phyloP scores from a whole-genome alignment of 2,888 invertebrate genomes.

The Macaria notata region DNA sequence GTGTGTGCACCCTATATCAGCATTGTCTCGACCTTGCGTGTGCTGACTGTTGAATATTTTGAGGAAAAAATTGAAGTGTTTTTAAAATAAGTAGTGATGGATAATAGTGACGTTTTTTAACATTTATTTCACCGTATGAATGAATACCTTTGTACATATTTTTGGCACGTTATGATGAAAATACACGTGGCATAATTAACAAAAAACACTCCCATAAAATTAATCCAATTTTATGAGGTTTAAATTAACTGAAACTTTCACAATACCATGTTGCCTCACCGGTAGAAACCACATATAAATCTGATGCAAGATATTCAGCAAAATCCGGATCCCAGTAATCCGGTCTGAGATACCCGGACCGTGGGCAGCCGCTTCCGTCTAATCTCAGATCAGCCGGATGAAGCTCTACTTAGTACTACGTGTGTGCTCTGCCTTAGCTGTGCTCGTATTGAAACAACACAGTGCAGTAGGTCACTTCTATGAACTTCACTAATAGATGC shows the following conservation, averaged over 20 bases:
- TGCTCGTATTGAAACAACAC: conserved; percentile 2
- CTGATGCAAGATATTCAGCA: conserved; percentile 70
- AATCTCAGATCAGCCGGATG: conserved; percentile 76
- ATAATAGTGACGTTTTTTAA: not conserved
- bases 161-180: too few species aligned
- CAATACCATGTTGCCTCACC: conserved; percentile 8
- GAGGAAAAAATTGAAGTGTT: conserved; percentile 2
- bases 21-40: conserved; percentile 42
- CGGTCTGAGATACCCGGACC: conserved; percentile 71
- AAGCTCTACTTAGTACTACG: conserved; percentile 56
- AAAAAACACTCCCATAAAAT: too few species aligned
- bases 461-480: conserved; percentile 9
- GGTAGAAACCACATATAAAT: conserved; percentile 37
- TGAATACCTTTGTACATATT: too few species aligned
- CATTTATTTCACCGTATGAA: too few species aligned
- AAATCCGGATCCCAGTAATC: conserved; percentile 78
- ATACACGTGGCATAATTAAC: too few species aligned
- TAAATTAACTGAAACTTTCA: not conserved
- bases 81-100: not conserved
- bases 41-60: conserved; percentile 23
- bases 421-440: conserved; percentile 48
- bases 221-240: too few species aligned
- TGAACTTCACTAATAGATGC: too few species aligned
- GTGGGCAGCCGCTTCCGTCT: conserved; percentile 74
- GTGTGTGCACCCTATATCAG: conserved; percentile 44